Conservation (phyloP, 2,888 invertebrate genomes). For the Leucophora obtusa region DNA sequence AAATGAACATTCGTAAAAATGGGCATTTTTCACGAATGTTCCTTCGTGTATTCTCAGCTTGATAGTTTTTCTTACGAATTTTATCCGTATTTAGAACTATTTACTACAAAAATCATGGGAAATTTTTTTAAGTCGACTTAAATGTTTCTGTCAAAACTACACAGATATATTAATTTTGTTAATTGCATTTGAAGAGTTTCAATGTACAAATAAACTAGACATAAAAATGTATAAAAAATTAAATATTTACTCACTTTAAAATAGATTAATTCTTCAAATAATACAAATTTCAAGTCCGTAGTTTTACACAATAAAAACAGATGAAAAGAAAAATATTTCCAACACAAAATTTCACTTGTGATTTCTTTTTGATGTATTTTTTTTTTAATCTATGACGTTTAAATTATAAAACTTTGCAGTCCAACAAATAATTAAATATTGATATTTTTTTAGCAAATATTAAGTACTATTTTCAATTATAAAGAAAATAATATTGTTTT, state of each 20-base stretch:
- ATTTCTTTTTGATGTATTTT: neutral
- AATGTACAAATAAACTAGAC: neutral
- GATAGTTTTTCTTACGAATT: no score
- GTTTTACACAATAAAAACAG: neutral
- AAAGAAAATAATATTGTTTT: no score
- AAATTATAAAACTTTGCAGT: neutral
- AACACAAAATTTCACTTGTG: neutral
- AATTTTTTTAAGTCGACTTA: no score
- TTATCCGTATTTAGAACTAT: no score
- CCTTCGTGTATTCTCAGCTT: no score
- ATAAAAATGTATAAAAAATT: neutral
- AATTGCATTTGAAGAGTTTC: neutral
- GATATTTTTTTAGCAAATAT: neutral
- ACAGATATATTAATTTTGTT: no score
- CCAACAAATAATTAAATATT: neutral
- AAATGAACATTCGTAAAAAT: no score
- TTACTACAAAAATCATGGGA: no score
- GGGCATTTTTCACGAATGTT: no score
- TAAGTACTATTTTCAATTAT: neutral
- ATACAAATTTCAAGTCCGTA: neutral
- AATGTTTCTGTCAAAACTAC: no score
- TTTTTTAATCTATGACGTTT: neutral
- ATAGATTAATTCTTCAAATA: neutral
- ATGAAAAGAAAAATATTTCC: neutral
- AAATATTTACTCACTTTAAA: constrained; percentile 5